phyloP scores from a whole-genome alignment of 2,888 invertebrate genomes.

The Schrankia costaestrigalis region DNA sequence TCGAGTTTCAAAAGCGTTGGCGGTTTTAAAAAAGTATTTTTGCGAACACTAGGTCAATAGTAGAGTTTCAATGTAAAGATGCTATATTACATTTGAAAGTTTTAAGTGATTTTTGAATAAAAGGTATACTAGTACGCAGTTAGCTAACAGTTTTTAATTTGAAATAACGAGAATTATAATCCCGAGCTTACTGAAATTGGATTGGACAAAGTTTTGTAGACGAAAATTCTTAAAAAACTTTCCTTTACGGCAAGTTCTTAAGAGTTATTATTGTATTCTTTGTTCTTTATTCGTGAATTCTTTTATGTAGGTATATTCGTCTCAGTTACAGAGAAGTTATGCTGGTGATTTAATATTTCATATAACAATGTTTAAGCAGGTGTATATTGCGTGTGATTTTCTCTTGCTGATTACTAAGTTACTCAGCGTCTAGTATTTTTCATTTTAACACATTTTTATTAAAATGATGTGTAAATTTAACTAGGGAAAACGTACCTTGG shows the following conservation, averaged over 20 bases:
- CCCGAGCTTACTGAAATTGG: slow-evolving; percentile 30
- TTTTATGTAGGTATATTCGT: slow-evolving; percentile 21
- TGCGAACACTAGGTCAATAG: no score
- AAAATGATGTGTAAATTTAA: no score
- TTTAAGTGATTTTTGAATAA: slow-evolving; percentile 8
- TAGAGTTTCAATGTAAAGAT: no score
- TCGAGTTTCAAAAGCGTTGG: no score
- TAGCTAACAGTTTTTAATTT: slow-evolving; percentile 26
- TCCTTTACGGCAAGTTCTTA: slow-evolving; percentile 28
- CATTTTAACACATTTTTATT: not conserved
- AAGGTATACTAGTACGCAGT: slow-evolving; percentile 9
- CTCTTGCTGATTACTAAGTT: slow-evolving; percentile 4
- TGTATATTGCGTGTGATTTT: slow-evolving; percentile 10
- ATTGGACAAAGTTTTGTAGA: slow-evolving; percentile 29
- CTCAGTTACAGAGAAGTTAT: slow-evolving; percentile 19
- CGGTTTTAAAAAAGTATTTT: no score
- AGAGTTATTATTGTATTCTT: slow-evolving; percentile 33
- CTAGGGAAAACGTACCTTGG: no score
- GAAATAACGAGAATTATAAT: slow-evolving; percentile 30
- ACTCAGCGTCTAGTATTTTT: not conserved
- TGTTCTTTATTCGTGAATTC: slow-evolving; percentile 29
- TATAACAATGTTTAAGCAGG: slow-evolving; percentile 3
- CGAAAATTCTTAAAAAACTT: slow-evolving; percentile 32
- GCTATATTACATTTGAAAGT: no score
- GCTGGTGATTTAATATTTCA: slow-evolving; percentile 21